Evolutionary conservation across 2,888 invertebrate species (phyloP).

Genomic region (Ormyrus pomaceus): DNA sequence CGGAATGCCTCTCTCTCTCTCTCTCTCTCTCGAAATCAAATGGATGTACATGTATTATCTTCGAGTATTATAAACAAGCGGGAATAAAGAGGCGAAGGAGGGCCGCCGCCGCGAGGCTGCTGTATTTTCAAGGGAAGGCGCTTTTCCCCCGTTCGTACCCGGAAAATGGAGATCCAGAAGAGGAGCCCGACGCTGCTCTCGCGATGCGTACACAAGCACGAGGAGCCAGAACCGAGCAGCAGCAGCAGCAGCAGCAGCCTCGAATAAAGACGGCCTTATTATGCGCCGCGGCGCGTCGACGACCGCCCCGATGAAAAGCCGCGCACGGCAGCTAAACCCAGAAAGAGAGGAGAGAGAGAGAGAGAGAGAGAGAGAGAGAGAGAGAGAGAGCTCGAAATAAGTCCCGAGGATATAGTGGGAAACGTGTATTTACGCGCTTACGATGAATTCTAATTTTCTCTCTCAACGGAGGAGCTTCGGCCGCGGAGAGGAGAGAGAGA

Average conservation of each 20-base stretch:
- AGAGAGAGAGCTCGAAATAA: conserved; percentile 21
- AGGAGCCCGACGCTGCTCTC: no score
- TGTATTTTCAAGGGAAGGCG: no score
- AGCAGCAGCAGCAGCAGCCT: no score
- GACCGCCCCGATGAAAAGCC: background rate
- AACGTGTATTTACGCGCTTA: conserved; percentile 38
- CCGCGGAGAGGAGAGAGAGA: background rate
- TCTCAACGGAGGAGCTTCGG: background rate
- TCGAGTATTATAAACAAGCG: no score
- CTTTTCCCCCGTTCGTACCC: background rate
- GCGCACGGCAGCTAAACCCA: background rate
- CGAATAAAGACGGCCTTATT: conserved; percentile 26
- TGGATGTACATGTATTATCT: no score
- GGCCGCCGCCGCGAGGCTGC: no score
- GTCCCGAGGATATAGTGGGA: background rate
- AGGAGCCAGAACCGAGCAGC: no score
- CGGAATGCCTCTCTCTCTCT: background rate
- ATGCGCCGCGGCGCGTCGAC: background rate
- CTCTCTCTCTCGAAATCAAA: background rate
- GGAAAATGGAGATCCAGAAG: background rate
- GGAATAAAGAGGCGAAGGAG: no score
- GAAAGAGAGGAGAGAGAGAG: background rate
- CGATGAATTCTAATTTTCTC: conserved; percentile 39
- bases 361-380: conserved; percentile 2
- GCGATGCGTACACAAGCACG: no score